Evolutionary conservation across 2,113 vertebrate species (phyloP).

Genomic region (Coptodon rendalli): DNA sequence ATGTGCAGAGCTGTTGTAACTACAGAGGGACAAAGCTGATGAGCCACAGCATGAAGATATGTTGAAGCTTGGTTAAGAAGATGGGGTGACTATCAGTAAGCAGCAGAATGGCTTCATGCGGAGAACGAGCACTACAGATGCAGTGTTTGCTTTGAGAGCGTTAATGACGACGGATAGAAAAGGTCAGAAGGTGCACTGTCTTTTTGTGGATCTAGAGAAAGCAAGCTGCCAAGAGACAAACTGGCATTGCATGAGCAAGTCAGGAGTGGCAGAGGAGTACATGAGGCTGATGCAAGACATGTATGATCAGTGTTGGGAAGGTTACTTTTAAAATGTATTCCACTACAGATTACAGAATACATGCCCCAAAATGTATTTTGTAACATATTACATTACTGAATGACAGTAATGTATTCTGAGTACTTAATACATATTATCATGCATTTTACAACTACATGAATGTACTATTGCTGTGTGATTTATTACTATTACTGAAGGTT

Average conservation of each 20-base stretch:
- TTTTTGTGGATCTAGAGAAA: background rate
- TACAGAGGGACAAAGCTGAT: background rate
- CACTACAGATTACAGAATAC: background rate
- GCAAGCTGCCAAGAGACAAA: background rate
- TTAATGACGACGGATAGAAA: background rate
- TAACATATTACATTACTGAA: background rate
- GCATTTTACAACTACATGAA: background rate
- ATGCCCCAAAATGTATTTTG: background rate
- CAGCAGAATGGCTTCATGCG: background rate
- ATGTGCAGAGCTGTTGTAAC: background rate
- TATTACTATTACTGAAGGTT: background rate
- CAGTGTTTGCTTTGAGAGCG: background rate
- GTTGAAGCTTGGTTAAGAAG: background rate
- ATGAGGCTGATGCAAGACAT: background rate
- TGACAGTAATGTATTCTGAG: background rate
- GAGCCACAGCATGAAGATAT: background rate
- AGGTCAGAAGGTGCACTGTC: background rate
- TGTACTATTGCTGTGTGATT: rapidly evolving
- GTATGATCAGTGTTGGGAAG: background rate
- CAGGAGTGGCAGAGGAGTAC: background rate
- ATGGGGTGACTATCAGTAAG: background rate
- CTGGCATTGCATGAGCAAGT: background rate
- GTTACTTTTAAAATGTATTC: background rate
- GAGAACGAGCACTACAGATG: background rate
- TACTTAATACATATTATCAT: background rate